These are phyloP conservation scores for Carassius gibelio DNA, from an alignment of 2,113 vertebrate genomes.

Conservation along the genomic window DNA sequence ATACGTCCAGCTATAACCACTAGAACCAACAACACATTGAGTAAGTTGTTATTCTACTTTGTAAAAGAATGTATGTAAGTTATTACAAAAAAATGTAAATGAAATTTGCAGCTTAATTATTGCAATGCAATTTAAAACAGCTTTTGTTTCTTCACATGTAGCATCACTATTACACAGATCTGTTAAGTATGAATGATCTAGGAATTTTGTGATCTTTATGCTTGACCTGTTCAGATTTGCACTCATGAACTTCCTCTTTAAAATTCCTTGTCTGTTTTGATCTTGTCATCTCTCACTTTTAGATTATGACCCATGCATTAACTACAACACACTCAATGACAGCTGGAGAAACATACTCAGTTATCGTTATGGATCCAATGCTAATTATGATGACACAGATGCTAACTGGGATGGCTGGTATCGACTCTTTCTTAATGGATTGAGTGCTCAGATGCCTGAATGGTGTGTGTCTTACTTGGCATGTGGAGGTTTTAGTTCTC, in stretches of 20 bases:
- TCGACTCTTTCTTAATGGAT: background rate
- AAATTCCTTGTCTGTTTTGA: background rate
- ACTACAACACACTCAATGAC: background rate
- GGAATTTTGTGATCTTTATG: background rate
- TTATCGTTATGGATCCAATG: background rate
- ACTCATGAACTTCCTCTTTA: background rate
- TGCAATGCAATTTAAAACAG: background rate
- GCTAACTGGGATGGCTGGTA: background rate
- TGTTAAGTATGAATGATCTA: background rate
- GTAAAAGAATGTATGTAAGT: background rate
- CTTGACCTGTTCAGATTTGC: background rate
- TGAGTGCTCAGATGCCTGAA: slow-evolving; percentile 15
- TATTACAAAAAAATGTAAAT: background rate
- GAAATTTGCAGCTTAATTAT: background rate
- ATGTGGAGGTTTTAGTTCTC: background rate
- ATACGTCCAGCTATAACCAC: background rate
- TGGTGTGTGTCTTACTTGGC: background rate
- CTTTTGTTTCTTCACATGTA: background rate
- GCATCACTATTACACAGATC: background rate
- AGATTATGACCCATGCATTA: background rate
- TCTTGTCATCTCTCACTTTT: background rate
- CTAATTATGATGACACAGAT: background rate
- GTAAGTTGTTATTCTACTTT: background rate
- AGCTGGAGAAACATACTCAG: background rate
- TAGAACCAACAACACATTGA: background rate